phyloP scores from a whole-genome alignment of 1,140 invertebrate species.

The Eupristina koningsbergeri region DNA sequence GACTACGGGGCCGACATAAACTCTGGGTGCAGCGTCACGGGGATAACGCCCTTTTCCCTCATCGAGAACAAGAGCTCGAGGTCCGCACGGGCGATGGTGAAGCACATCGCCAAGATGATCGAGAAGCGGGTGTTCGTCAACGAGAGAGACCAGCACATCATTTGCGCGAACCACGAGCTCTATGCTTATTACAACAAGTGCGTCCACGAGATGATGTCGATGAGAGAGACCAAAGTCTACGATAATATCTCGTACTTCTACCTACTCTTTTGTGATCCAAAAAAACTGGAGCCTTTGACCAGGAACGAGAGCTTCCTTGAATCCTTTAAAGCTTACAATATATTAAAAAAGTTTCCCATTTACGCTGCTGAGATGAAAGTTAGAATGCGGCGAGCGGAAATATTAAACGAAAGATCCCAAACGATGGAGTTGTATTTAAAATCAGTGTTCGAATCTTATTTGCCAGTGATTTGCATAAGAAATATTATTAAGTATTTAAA shows the following conservation, averaged over 20 bases:
- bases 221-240: background rate
- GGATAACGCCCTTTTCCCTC: background rate
- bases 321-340: background rate
- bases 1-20: background rate
- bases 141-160: background rate
- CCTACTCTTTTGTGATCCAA: background rate
- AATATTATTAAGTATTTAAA: no score
- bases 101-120: background rate
- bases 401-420: background rate
- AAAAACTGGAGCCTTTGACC: background rate
- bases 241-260: background rate
- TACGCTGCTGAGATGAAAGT: slow-evolving; percentile 1
- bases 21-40: no score
- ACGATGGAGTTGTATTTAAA: background rate
- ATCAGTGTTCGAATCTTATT: background rate
- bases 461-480: background rate
- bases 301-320: background rate
- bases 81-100: background rate
- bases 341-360: background rate
- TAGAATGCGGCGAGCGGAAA: background rate
- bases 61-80: background rate
- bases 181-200: background rate
- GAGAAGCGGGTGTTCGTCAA: background rate
- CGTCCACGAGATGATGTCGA: background rate
- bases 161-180: background rate